These are phyloP conservation scores for Dysidea cf. avara DNA, from an alignment of 37 sponge, comb jelly and placozoan genomes.

Conservation along the genomic window DNA sequence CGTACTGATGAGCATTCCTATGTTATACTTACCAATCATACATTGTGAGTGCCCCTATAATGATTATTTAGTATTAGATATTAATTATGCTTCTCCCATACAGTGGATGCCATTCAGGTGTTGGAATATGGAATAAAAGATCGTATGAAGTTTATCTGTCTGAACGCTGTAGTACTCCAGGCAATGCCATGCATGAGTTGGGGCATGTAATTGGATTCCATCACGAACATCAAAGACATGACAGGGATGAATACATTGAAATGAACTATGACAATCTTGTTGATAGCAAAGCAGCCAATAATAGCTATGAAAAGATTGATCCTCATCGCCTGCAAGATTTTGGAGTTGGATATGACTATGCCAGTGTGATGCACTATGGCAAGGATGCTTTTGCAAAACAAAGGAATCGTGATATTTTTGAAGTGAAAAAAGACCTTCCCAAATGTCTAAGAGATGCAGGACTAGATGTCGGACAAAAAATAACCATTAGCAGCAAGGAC, in stretches of 20 bases:
- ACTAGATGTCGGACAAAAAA: too few species aligned
- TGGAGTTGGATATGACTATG: constrained; percentile 55
- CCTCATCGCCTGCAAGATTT: neutral
- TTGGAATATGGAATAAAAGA: neutral
- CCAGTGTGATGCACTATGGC: constrained; percentile 71
- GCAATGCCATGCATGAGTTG: constrained; percentile 64
- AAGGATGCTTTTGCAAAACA: constrained; percentile 11
- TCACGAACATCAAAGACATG: constrained; percentile 70
- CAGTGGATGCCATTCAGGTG: too few species aligned
- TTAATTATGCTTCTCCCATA: neutral
- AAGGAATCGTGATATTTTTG: too few species aligned
- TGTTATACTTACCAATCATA: constrained; percentile 5
- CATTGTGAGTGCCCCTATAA: constrained; percentile 6
- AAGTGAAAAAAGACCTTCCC: too few species aligned
- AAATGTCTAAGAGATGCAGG: too few species aligned
- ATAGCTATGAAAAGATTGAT: constrained; percentile 2
- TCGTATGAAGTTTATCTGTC: neutral
- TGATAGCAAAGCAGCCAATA: neutral
- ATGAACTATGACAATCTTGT: constrained; percentile 26
- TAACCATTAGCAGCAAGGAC: too few species aligned
- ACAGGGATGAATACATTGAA: constrained; percentile 53
- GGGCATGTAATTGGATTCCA: constrained; percentile 70
- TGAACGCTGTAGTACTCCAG: neutral
- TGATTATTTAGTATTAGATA: too few species aligned
- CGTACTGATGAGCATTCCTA: constrained; percentile 5